Evolutionary conservation across 2,888 invertebrate species (phyloP), one percentile per base, ranked within the genome.

Genomic region (Halictus ligatus): DNA sequence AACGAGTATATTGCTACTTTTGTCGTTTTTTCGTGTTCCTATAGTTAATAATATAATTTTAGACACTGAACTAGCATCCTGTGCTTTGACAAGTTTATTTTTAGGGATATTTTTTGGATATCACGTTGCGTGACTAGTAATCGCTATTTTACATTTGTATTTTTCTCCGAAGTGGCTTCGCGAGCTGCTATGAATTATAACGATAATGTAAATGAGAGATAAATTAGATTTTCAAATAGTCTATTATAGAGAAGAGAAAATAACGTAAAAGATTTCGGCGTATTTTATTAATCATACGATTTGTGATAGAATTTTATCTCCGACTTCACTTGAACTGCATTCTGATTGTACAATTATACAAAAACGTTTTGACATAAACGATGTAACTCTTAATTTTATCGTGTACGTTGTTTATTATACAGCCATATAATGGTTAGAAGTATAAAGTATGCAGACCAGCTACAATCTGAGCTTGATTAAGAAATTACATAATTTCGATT

Each of bases 21-120:
- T 75, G 64, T 80, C 60, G 48, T 83, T 81, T 77, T 80, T 21
- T 77, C 87, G 87, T 85, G 87, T 88, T 88, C 88, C 85, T 88
- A 87, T 78, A 81, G 76, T 69, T 60, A 85, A 0, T 88, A 64
- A 64, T 81, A 86, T 76, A 87, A 76, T 71, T 83, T 81, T 80
- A 78, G 69, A 18, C 40, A 35, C 21, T n/a, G 67, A 50, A 5
- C 46, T 60, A 74, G 46, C 71, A 29, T 76, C 18, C 29, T 48
- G 40, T 54, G n/a, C 50, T 84, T 83, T 48, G 50, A 75, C 78
- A 54, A 78, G 73, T 60, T 75, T 35, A 35, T 78, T 54, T 58
- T 60, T 50, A 64, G n/a, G 67, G 8, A 60, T 86, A 58, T 54
- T 71, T 71, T 71, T 43, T 13, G 58, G 13, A 71, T 43, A 43